Evolutionary conservation across 2,113 vertebrate species (phyloP).

Genomic region (Tricholaema leucomelas): DNA sequence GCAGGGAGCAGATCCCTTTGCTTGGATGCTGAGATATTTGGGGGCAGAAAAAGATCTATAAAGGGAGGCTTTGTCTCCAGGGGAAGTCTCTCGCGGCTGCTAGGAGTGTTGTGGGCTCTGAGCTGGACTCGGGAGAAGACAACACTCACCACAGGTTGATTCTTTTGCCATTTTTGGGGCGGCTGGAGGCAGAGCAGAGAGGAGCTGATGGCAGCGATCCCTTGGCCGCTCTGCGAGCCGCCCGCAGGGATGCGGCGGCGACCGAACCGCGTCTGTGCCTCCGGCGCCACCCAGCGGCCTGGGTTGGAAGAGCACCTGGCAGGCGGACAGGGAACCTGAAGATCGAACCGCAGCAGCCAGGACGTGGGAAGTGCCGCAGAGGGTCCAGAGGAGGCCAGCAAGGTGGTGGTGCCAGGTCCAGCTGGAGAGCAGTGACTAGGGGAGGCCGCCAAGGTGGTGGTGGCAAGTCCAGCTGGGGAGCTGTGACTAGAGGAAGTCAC

Average conservation of each 20-base stretch:
- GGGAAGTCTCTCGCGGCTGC: background rate
- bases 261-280: background rate
- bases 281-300: conserved; percentile 37
- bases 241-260: fast-evolving
- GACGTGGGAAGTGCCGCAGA: too few species aligned
- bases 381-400: too few species aligned
- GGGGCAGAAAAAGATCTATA: too few species aligned
- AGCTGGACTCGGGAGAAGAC: background rate
- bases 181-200: background rate
- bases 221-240: fast-evolving
- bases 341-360: background rate
- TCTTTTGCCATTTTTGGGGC: background rate
- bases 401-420: too few species aligned
- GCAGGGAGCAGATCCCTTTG: background rate
- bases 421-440: too few species aligned
- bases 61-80: fast-evolving
- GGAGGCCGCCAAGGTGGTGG: too few species aligned
- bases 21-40: fast-evolving
- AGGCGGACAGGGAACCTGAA: fast-evolving
- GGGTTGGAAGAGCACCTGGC: background rate
- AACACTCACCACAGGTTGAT: background rate
- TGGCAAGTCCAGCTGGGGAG: too few species aligned
- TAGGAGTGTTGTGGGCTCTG: fast-evolving
- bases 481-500: too few species aligned
- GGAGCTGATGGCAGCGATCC: background rate